A percentile compares a stretch with the other conserved stretches of the same genome.
Evolutionary conservation across 2,113 vertebrate species (phyloP).

Genomic region (Casuarius casuarius): DNA sequence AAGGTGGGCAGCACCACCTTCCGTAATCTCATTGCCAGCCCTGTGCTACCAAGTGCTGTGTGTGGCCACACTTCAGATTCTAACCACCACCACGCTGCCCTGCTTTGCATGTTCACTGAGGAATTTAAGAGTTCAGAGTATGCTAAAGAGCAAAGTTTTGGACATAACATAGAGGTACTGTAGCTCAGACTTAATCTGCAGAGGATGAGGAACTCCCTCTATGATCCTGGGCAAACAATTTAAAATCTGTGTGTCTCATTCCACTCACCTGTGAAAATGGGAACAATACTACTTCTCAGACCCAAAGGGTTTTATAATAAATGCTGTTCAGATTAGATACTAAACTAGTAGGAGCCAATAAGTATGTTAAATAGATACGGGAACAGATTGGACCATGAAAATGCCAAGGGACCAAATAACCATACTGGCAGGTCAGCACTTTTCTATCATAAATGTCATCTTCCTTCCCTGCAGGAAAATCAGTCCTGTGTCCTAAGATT

Average conservation of each 20-base stretch:
- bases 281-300: background rate
- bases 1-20: background rate
- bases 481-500: background rate
- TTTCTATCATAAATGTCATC: background rate
- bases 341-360: background rate
- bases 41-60: rapidly evolving
- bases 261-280: background rate
- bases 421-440: background rate
- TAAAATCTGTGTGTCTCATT: background rate
- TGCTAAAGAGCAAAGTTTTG: background rate
- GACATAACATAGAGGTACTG: background rate
- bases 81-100: background rate
- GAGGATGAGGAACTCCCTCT: background rate
- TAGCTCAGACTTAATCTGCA: background rate
- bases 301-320: background rate
- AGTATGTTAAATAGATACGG: background rate
- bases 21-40: background rate
- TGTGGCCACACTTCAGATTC: background rate
- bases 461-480: background rate
- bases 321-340: background rate
- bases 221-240: background rate
- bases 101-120: background rate
- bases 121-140: background rate
- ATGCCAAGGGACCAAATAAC: background rate
- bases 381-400: background rate